Conservation (phyloP, 2,797 vertebrate species). For the Pseudomugil gertrudae region DNA sequence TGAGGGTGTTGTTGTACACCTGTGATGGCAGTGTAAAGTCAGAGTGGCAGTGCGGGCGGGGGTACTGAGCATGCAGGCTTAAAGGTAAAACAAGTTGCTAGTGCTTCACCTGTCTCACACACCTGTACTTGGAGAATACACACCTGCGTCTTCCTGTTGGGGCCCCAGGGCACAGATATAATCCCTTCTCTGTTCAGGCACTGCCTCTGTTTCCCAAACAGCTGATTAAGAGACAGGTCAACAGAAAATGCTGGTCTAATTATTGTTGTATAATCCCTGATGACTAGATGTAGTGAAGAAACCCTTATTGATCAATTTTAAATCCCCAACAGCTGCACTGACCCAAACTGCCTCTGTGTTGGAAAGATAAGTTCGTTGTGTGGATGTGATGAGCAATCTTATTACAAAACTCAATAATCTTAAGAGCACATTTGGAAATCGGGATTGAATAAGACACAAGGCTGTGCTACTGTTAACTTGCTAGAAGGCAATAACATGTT, state of each 20-base stretch:
- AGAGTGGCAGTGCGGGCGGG: slow-evolving; percentile 22
- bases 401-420: slow-evolving; percentile 44
- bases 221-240: slow-evolving; percentile 28
- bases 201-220: slow-evolving; percentile 54
- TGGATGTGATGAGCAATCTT: slow-evolving; percentile 30
- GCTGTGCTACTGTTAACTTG: slow-evolving; percentile 26
- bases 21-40: slow-evolving; percentile 44
- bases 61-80: slow-evolving; percentile 58
- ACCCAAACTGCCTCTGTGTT: slow-evolving; percentile 7
- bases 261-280: slow-evolving; percentile 43
- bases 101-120: slow-evolving; percentile 73
- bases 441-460: slow-evolving; percentile 23
- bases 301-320: slow-evolving; percentile 45
- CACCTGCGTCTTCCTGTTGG: slow-evolving; percentile 65
- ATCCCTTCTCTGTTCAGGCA: slow-evolving; percentile 39
- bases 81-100: slow-evolving; percentile 33
- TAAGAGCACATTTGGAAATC: slow-evolving; percentile 27
- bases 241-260: slow-evolving; percentile 49
- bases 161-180: slow-evolving; percentile 42
- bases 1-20: slow-evolving; percentile 59
- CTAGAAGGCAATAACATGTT: slow-evolving; percentile 30
- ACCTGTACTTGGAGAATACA: slow-evolving; percentile 73
- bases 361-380: slow-evolving; percentile 24
- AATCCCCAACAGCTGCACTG: slow-evolving; percentile 14
- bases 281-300: slow-evolving; percentile 46